Evolutionary conservation across 2,888 invertebrate genomes (phyloP).

Genomic region (Drosophila melanosoma): DNA sequence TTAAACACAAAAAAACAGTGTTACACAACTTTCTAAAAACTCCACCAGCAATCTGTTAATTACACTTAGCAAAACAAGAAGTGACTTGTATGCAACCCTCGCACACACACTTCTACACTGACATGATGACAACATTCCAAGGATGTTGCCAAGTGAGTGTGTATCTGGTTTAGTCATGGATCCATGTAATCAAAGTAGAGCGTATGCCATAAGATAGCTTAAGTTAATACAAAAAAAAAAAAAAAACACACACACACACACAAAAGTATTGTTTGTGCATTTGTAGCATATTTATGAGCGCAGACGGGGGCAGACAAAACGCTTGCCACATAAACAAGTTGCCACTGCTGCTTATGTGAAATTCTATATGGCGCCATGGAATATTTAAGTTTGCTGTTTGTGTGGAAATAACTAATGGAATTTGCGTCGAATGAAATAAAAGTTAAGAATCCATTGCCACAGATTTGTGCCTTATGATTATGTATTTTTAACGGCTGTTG

Average conservation of each 20-base stretch:
- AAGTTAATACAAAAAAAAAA: slow-evolving; percentile 24
- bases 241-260: background rate
- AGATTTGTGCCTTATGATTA: background rate
- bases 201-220: slow-evolving; percentile 9
- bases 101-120: slow-evolving; percentile 1
- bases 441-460: background rate
- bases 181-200: slow-evolving; percentile 13
- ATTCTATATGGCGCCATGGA: slow-evolving; percentile 68
- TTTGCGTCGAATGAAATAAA: slow-evolving; percentile 2
- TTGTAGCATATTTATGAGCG: slow-evolving; percentile 57
- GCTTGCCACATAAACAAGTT: slow-evolving; percentile 45
- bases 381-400: slow-evolving; percentile 38
- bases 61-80: background rate
- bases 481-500: slow-evolving; percentile 44
- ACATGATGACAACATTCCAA: slow-evolving; percentile 34
- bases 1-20: background rate
- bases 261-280: slow-evolving; percentile 15
- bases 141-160: slow-evolving; percentile 3
- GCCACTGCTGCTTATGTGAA: slow-evolving; percentile 40
- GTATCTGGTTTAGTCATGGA: slow-evolving; percentile 24
- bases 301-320: slow-evolving; percentile 13
- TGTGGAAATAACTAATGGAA: slow-evolving; percentile 56
- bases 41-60: background rate
- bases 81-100: background rate
- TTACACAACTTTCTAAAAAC: background rate